A percentile compares a stretch with the other conserved stretches of the same genome.
phyloP scores from a whole-genome alignment of 2,797 vertebrate species.

The Streptopelia turtur region DNA sequence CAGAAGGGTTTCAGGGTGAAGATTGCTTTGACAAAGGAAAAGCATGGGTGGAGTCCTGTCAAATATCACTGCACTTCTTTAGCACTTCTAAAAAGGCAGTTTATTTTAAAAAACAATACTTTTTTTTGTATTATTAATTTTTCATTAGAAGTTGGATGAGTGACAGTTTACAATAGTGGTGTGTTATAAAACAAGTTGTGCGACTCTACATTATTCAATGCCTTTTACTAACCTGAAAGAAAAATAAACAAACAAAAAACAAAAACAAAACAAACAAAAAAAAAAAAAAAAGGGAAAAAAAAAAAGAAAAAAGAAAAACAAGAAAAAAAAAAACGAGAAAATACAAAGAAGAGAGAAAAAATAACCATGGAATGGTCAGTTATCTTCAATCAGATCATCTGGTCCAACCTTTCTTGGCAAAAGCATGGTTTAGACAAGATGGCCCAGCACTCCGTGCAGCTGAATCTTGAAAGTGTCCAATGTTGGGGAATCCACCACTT shows the following conservation, averaged over 20 bases:
- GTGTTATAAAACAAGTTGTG: not conserved
- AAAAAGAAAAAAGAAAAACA: too few relatives aligned
- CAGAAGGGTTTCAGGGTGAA: not conserved
- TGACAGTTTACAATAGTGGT: not conserved
- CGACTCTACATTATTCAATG: not conserved
- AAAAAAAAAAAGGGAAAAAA: too few relatives aligned
- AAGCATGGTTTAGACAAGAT: too few relatives aligned
- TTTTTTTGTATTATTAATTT: not conserved
- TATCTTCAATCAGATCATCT: not conserved
- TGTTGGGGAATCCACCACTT: too few relatives aligned
- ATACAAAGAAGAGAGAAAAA: not conserved
- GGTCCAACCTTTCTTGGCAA: too few relatives aligned
- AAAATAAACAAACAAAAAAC: not conserved
- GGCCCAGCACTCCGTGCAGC: too few relatives aligned
- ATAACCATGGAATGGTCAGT: not conserved
- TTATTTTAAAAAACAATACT: not conserved
- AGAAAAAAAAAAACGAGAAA: not conserved
- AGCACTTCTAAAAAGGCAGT: not conserved
- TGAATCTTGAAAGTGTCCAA: too few relatives aligned
- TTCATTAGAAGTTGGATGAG: not conserved
- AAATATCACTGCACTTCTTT: not conserved
- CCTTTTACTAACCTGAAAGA: not conserved
- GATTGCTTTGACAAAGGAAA: not conserved
- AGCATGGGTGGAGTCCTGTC: not conserved
- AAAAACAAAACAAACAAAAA: too few relatives aligned